A percentile compares a stretch with the other conserved stretches of the same genome.
These are phyloP conservation scores for Eristalis arbustorum DNA, from an alignment of 2,888 invertebrate species.

Conservation along the genomic window DNA sequence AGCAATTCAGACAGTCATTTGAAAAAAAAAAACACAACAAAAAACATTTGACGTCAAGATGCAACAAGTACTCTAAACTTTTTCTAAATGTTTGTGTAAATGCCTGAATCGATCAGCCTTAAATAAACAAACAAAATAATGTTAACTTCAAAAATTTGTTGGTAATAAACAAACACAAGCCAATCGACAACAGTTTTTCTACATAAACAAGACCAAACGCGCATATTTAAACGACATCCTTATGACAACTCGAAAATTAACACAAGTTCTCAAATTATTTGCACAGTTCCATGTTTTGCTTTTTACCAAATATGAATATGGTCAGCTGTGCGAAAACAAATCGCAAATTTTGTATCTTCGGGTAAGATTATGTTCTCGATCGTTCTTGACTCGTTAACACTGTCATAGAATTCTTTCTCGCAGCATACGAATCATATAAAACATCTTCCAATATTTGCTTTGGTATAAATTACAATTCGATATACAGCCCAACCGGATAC, in stretches of 20 bases:
- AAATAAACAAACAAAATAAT: too few relatives aligned
- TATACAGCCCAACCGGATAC: constrained; percentile 3
- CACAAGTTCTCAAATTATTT: neutral
- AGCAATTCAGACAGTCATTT: too few relatives aligned
- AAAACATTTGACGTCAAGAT: too few relatives aligned
- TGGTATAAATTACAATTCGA: neutral
- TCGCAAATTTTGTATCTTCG: neutral
- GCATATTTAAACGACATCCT: too few relatives aligned
- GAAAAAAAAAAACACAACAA: too few relatives aligned
- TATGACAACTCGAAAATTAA: neutral
- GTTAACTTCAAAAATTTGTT: too few relatives aligned
- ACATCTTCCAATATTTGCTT: neutral
- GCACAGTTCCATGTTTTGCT: neutral
- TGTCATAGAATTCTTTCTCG: neutral
- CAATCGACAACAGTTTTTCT: neutral
- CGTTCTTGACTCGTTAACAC: neutral
- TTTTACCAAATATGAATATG: neutral
- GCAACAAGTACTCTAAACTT: too few relatives aligned
- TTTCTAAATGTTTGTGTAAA: too few relatives aligned
- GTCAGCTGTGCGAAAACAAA: neutral
- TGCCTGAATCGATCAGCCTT: too few relatives aligned
- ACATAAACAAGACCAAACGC: neutral
- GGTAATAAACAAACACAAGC: too few relatives aligned
- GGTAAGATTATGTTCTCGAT: neutral
- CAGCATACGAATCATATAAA: neutral